Base-by-base conservation (phyloP, 1,140 invertebrate genomes). In the Tenebrio molitor region DNA sequence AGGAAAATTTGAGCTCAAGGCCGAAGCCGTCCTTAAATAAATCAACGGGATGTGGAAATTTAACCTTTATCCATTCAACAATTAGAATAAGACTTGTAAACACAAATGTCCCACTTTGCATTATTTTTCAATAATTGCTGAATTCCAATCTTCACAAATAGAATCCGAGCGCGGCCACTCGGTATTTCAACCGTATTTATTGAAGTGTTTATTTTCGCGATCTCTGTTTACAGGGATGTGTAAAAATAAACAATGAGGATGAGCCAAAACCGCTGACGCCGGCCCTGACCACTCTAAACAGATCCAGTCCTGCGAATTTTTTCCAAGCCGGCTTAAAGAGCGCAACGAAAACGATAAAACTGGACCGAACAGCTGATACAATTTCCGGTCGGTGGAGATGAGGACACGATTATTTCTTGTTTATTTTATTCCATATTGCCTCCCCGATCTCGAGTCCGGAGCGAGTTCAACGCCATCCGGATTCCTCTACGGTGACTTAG, bases 191-290 rank as follows among this genome's bases (percentile, higher is more conserved):
- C 44, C n/a, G 19, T 50, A 50, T 50, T 50, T 46, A 33, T 33
- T 33, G 10, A 44, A 3, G 2, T 14, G 42, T 44, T 44, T 44
- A 50, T 50, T 50, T 50, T 21, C 2, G 44, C 17, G 10, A 8
- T 21, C 1, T 19, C 15, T 50, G 17, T 23, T 50, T 50, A 50
- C 44, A 50, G 19, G 16, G 19, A 50, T 50, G 19, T 50, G 17
- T 50, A 50, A 50, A 50, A 50, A 50, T 50, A 50, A 50, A 19
- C 44, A 50, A 50, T 8, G 44, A 50, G 10, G 19, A 21, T 50
- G 44, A 50, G 44, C 44, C 44, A 50, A 50, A 50, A 50, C 23
- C 10, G 44, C n/a, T 50, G 16, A 50, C n/a, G 44, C 44, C 44
- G 44, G 44, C 10, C 17, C 44, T 50, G 44, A 21, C 21, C 16